Evolutionary conservation across 2,888 invertebrate species (phyloP).

Genomic region (Mycalesis mineus): DNA sequence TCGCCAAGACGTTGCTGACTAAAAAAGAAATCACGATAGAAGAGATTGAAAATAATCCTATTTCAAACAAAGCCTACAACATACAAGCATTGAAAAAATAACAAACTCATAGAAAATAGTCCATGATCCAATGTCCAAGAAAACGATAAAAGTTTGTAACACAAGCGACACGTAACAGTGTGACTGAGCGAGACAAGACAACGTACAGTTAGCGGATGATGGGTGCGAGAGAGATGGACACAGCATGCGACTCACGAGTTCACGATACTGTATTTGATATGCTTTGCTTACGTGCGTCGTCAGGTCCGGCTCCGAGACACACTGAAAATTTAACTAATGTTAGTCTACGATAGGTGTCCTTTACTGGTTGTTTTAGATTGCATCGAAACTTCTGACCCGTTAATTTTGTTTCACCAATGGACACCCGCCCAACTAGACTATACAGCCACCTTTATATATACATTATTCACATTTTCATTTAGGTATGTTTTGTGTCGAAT

Average conservation of each 20-base stretch:
- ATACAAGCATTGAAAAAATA: background rate
- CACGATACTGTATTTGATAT: conserved; percentile 57
- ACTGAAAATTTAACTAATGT: conserved; percentile 73
- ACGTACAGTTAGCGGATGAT: conserved; percentile 52
- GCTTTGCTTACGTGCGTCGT: conserved; percentile 71
- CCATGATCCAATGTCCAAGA: conserved; percentile 30
- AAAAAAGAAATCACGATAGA: background rate
- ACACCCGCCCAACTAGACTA: conserved; percentile 40
- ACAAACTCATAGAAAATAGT: background rate
- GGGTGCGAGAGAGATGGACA: conserved; percentile 58
- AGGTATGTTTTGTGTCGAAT: conserved; percentile 8
- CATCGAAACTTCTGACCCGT: conserved; percentile 29
- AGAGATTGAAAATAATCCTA: background rate
- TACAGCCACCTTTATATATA: conserved; percentile 37
- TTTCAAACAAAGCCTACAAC: background rate
- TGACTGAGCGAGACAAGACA: conserved; percentile 50
- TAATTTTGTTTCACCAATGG: conserved; percentile 36
- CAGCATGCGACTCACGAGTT: conserved; percentile 72
- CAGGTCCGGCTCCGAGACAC: conserved; percentile 73
- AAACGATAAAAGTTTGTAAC: conserved; percentile 17
- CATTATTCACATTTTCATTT: conserved; percentile 35
- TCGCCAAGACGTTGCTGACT: too few species aligned
- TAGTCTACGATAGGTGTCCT: conserved; percentile 64
- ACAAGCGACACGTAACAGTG: conserved; percentile 31
- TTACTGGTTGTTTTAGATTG: conserved; percentile 25